Base-by-base conservation (phyloP, 2,888 invertebrate genomes). In the Diloba caeruleocephala region DNA sequence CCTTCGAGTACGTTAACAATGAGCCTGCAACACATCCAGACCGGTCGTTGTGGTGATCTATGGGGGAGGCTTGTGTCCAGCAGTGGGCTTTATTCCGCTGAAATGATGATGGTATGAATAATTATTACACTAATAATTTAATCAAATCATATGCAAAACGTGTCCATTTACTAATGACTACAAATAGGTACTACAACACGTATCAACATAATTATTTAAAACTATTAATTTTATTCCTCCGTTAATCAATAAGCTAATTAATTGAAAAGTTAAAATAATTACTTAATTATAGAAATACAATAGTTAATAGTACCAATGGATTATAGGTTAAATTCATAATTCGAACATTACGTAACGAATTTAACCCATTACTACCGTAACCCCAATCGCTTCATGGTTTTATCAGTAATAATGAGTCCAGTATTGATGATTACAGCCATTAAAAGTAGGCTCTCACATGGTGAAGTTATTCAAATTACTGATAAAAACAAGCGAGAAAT, bases 401-500 rank as follows among this genome's bases (percentile, higher is more conserved):
- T 42, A 56, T 34, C 29, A 48, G 26, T 59, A 58, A 71, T 61
- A 45, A 45, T 28, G 10, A 9, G 9, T 44, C 41, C 29, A 45
- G 31, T 13, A 26, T 15, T 41, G 14, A 48, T 43, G 26, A 67
- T 73, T 50, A 59, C 39, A 36, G 39, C 38, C 14, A 53, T 44
- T 46, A 44, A 37, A 46, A 43, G 52, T 36, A 46, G 46, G 15
- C 41, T 60, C 46, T 44, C 59, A 57, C 46, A 71, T 42, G 26
- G 31, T 43, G 26, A 61, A 52, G 13, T 36, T 62, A 49, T 57
- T 53, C 19, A 37, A 69, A 58, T 53, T 33, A 44, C 38, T 55
- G 48, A 57, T 58, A 62, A 59, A 64, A 61, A 56, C 44, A 34
- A 46, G 57, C 67, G 52, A 50, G 49, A 71, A 79, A 79, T 77